A percentile compares a stretch with the other conserved stretches of the same genome.
Evolutionary conservation across 2,113 vertebrate genomes (phyloP).

Genomic region (Hyaena hyaena): DNA sequence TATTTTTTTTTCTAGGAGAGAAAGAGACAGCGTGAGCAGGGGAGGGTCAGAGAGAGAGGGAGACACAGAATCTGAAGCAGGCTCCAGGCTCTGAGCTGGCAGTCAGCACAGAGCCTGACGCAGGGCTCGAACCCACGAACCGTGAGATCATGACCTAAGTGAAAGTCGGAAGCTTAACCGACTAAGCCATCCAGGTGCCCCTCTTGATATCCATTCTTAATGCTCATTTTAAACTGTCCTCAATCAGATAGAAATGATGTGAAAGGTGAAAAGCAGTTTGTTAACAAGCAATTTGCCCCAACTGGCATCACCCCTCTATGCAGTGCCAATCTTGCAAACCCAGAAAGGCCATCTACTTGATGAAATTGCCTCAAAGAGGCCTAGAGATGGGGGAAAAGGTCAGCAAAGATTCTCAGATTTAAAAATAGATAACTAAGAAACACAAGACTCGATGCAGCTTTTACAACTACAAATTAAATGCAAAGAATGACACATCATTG

Average conservation of each 20-base stretch:
- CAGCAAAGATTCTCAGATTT: slow-evolving; percentile 24
- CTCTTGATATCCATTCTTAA: neutral
- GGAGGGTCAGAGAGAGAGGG: no score
- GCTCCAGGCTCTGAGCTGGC: no score
- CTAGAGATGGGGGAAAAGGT: neutral
- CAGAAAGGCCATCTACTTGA: neutral
- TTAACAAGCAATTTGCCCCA: neutral
- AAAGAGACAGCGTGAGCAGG: no score
- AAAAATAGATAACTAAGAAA: slow-evolving; percentile 64
- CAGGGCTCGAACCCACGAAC: no score
- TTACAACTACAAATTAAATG: slow-evolving; percentile 74
- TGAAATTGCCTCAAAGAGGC: neutral
- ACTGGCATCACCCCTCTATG: neutral
- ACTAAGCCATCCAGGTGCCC: no score
- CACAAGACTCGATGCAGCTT: slow-evolving; percentile 58
- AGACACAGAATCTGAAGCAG: no score
- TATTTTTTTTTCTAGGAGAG: no score
- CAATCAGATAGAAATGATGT: neutral
- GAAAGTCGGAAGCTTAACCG: no score
- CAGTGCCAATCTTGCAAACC: neutral
- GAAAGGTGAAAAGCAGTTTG: neutral
- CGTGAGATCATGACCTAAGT: no score
- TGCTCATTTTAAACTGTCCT: neutral
- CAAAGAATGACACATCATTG: slow-evolving; percentile 79
- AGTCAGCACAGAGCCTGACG: no score